phyloP scores from a whole-genome alignment of 2,113 vertebrate species.

The Toxotes jaculatrix region DNA sequence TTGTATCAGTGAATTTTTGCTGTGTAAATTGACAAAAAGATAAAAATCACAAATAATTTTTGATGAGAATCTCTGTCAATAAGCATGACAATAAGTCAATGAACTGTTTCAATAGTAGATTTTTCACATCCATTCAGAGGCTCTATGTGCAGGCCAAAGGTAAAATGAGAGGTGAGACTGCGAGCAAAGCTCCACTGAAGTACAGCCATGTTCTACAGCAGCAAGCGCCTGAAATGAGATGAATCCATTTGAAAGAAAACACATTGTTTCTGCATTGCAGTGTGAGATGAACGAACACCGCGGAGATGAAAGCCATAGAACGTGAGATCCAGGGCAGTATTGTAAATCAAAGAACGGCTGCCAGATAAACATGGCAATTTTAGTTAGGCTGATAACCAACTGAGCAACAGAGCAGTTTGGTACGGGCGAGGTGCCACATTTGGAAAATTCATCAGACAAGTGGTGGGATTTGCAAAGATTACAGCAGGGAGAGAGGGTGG shows the following conservation, averaged over 20 bases:
- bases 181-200: neutral
- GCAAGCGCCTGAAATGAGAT: conserved; percentile 10
- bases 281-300: conserved; percentile 19
- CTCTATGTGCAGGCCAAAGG: neutral
- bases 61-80: too few relatives aligned
- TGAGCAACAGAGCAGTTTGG: conserved; percentile 26
- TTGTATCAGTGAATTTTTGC: too few relatives aligned
- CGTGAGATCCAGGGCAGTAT: neutral
- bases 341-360: conserved; percentile 39
- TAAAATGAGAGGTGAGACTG: neutral
- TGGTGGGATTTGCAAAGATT: conserved; percentile 74
- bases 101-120: neutral
- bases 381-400: conserved; percentile 52
- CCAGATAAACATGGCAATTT: conserved; percentile 57
- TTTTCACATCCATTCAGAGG: neutral
- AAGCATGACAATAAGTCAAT: too few relatives aligned
- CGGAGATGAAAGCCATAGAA: conserved; percentile 27
- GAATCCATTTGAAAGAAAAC: conserved; percentile 18
- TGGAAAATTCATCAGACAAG: conserved; percentile 70
- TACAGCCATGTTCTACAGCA: neutral
- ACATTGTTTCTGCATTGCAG: neutral
- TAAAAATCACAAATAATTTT: too few relatives aligned
- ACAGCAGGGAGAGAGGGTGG: conserved; percentile 47
- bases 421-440: conserved; percentile 39
- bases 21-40: too few relatives aligned